Base-by-base conservation (phyloP, 2,113 vertebrate genomes). In the Lipophrys pholis region DNA sequence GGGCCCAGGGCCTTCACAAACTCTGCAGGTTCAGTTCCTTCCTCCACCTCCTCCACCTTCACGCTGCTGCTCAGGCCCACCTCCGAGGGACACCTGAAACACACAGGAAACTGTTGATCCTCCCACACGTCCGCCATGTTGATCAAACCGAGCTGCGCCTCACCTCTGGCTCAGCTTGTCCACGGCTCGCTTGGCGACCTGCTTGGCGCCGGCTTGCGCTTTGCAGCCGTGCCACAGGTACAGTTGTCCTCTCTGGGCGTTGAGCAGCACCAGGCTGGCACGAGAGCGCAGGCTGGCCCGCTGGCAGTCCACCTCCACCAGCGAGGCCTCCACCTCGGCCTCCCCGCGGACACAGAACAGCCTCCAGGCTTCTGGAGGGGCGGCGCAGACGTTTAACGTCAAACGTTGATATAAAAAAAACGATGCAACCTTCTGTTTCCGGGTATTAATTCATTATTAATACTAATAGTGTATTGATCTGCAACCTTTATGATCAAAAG, bases 191-290 rank as follows among this genome's bases (percentile, higher is more conserved):
- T 80, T 91, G 76, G 91, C 94, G 65, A 95, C 93, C 62, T 87
- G 77, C 11, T 84, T 86, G 49, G 89, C 86, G 0, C 61, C 14
- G 10, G 40, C 17, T 0, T 94, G 92, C 6, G 90, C 68, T 78
- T 94, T 94, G 45, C 93, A 94, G 58, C 94, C 94, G 0, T 92
- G 91, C 94, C 94, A 95, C 73, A 95, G 49, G 75, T 89, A 94
- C 1, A 95, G 80, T 0, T 43, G 61, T 14, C 68, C 66, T 41
- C 84, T 82, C 52, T 86, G 87, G 30, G 89, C 76, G 1, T 83
- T 82, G 1, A 95, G 90, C 45, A 95, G 90, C 21, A 92, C 78
- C 48, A 94, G 73, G 61, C 90, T 92, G 69, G 71, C 89, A 0
- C 94, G 91, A 39, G 94, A 95, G 21, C 94, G 93, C 80, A 95